Percentiles rank a stretch among this genome's conserved stretches.
These are phyloP conservation scores for Aphrocallistes beatrix DNA, from an alignment of 37 sponge, comb jelly and placozoan species.

Conservation along the genomic window DNA sequence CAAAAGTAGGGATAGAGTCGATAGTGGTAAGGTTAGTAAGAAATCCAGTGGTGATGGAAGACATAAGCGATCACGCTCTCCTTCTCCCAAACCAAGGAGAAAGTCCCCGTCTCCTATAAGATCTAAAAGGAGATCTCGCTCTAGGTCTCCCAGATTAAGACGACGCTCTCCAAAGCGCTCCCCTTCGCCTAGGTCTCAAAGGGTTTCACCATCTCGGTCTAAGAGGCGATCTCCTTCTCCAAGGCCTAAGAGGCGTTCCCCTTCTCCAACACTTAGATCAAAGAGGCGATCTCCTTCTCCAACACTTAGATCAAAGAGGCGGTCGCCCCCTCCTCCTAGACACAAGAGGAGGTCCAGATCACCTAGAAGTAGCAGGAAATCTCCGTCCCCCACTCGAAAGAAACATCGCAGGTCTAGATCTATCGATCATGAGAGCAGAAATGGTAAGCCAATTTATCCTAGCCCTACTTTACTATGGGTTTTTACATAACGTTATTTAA, in stretches of 20 bases:
- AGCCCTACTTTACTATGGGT: too few species aligned
- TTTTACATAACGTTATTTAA: too few species aligned
- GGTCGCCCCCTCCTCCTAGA: slow-evolving; percentile 18
- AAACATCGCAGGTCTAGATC: neutral
- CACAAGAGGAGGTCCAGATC: slow-evolving; percentile 20
- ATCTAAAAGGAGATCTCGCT: neutral
- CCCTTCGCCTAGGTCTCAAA: too few species aligned
- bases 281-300: too few species aligned
- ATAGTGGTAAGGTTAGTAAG: neutral
- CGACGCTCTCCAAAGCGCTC: too few species aligned
- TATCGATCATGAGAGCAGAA: neutral
- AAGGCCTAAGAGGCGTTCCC: too few species aligned
- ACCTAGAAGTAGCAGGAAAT: neutral
- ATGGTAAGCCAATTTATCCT: too few species aligned
- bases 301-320: neutral
- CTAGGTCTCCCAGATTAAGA: neutral
- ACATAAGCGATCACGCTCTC: neutral
- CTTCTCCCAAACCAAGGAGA: neutral
- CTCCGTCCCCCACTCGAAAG: neutral
- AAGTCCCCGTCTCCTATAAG: neutral
- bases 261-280: too few species aligned
- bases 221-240: too few species aligned
- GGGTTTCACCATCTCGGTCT: too few species aligned
- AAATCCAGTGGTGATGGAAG: neutral
- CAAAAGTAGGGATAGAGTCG: neutral